Base-by-base conservation (phyloP, 2,888 invertebrate species). In the Suillia variegata region DNA sequence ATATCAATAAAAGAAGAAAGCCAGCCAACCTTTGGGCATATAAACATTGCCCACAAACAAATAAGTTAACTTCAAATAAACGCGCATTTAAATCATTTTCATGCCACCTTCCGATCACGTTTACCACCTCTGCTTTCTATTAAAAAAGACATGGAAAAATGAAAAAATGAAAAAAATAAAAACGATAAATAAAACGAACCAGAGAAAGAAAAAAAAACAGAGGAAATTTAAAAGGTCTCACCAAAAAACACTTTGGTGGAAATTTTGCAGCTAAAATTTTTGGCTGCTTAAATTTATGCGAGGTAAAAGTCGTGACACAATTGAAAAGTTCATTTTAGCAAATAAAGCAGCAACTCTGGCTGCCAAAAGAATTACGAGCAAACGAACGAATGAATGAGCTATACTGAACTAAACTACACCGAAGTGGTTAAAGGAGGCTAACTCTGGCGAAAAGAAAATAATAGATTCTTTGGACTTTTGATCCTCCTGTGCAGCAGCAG, bases 281-380 rank as follows among this genome's bases (percentile, higher is more conserved):
- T 3, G 17, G 45, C 20, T 45, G 45, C 20, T 45, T 20, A 70
- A 74, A 70, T 72, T 65, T 72, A 72, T 74, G 74, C 72, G 74
- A 72, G 72, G 72, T 72, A 74, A 74, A 72, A 74, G 67, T 72
- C 72, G 72, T 72, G 72, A 72, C 70, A 72, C 69, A 70, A 72
- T 72, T 70, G 63, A 67, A 70, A 66, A 74, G 70, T 69, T 70
- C 69, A 70, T 62, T 65, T 45, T 20, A 5, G 17, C 5, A 4
- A 38, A 26, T n/a, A 8, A 18, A 20, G 5, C 17, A 38, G 38
- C 38, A 38, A 38, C 38, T 38, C 4, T 6, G n/a, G 4, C n/a
- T 38, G 38, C n/a, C n/a, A n/a, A 38, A n/a, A 38, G 12, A 38
- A 5, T 4, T 31, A 31, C 31, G 38, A 38, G 38, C 4, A 38